Evolutionary conservation across 2,797 vertebrate species (phyloP).

Genomic region (Sebastes dallii): DNA sequence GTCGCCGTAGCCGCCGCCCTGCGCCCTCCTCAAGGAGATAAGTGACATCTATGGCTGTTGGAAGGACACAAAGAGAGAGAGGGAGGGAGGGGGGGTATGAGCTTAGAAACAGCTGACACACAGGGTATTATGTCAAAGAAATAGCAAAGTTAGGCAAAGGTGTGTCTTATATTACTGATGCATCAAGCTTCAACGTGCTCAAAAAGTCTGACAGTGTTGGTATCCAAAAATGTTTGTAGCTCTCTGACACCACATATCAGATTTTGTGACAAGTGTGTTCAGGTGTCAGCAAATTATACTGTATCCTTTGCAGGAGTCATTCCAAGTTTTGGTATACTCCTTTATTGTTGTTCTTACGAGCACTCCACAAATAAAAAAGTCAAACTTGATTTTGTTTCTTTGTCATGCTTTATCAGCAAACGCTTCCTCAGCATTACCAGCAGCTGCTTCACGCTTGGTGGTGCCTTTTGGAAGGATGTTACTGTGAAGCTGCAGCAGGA

Average conservation of each 20-base stretch:
- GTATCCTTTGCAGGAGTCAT: background rate
- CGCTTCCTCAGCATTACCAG: background rate
- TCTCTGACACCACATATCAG: background rate
- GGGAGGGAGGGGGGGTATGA: slow-evolving; percentile 8
- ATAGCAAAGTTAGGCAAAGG: background rate
- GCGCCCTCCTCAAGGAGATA: slow-evolving; percentile 97
- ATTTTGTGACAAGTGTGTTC: background rate
- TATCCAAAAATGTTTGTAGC: background rate
- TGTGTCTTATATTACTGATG: slow-evolving; percentile 11
- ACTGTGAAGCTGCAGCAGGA: background rate
- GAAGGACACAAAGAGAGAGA: slow-evolving; percentile 47
- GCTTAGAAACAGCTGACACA: slow-evolving; percentile 28
- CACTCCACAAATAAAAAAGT: background rate
- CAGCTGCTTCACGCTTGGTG: background rate
- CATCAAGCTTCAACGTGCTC: slow-evolving; percentile 6
- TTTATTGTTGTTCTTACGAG: background rate
- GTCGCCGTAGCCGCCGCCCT: slow-evolving; percentile 89
- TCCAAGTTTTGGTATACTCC: background rate
- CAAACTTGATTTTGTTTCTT: background rate
- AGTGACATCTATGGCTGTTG: slow-evolving; percentile 95
- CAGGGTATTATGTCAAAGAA: background rate
- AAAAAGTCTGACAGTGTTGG: background rate
- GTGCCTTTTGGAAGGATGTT: background rate
- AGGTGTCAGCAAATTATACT: background rate
- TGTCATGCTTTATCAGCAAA: slow-evolving; percentile 11